Conservation (phyloP, 2,113 vertebrate genomes). For the Melanerpes formicivorus region DNA sequence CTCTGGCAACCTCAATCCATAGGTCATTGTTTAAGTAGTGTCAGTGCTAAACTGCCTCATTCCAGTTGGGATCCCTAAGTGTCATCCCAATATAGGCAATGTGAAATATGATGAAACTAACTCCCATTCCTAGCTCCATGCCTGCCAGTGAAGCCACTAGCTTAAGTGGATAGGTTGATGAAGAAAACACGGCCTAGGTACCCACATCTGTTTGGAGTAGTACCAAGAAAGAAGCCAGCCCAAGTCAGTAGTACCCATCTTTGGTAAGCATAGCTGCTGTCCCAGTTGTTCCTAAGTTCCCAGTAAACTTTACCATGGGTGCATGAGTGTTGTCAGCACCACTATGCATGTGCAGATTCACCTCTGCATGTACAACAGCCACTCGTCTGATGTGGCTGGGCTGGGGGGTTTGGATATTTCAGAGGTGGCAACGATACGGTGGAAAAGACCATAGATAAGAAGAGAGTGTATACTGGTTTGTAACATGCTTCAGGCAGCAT, state of each 20-base stretch:
- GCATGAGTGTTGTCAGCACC: background rate
- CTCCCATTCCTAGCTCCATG: background rate
- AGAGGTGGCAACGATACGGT: constrained; percentile 60
- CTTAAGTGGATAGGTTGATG: background rate
- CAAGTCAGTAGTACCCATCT: background rate
- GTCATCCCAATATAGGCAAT: background rate
- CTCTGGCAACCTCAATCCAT: background rate
- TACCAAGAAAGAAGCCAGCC: background rate
- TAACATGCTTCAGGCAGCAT: constrained; percentile 30
- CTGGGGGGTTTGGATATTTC: background rate
- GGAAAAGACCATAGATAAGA: background rate
- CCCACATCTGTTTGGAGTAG: background rate
- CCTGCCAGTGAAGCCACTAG: background rate
- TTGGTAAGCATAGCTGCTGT: background rate
- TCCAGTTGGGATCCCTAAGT: background rate
- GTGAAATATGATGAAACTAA: background rate
- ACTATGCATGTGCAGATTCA: constrained; percentile 27
- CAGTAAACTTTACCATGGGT: background rate
- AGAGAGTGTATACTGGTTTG: background rate
- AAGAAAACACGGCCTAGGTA: background rate
- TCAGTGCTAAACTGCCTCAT: background rate
- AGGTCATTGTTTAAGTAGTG: background rate
- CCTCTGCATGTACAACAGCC: constrained; percentile 33
- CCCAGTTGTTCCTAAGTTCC: background rate
- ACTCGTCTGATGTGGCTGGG: constrained; percentile 44